Evolutionary conservation across 2,113 vertebrate genomes (phyloP), one percentile per base, ranked within the genome.

Genomic region (Otocyon megalotis): DNA sequence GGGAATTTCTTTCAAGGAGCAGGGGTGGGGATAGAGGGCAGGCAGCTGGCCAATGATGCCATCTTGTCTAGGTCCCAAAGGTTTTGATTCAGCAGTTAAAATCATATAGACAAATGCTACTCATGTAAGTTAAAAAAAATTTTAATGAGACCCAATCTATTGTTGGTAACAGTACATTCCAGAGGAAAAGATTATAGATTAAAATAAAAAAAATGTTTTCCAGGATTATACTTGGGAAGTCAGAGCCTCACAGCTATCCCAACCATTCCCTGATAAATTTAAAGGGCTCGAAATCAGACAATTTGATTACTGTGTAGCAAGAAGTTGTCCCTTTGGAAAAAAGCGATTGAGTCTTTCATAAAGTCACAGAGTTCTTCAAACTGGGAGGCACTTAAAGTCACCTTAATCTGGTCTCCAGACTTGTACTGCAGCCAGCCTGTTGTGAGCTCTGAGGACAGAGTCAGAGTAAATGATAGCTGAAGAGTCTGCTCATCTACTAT

Each of bases 401-500:
- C 58, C 26, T 65, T 67, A 60, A 11, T 54, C 26, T 60, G 22
- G 60, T 50, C 56, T 80, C 12, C 16, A 88, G 72, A 63, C 19
- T 43, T 43, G 19, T 19, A 28, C 3, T 14, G n/a, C 19, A 24
- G 43, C 67, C 43, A 65, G 53, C 4, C 0, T 2, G 20, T 0
- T 2, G 22, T 60, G 71, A 54, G 30, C 50, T 58, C 74, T 6
- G 11, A 96, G 79, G 54, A 28, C 0, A 1, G 30, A 15, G 35
- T 1, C 1, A 2, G 15, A 17, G 80, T 14, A 48, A 81, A 90
- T 0, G 0, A 50, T 5, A 20, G 56, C 37, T 4, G 17, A 67
- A n/a, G 13, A 2, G 2, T 1, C 2, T 17, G 8, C 53, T 32
- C 13, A 48, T 14, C 48, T 48, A 43, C 13, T 3, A 1, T 2